Percentiles rank a stretch among this genome's conserved stretches.
These are phyloP conservation scores for Pteropus rufus DNA, from an alignment of 2,797 vertebrate species.

Conservation along the genomic window DNA sequence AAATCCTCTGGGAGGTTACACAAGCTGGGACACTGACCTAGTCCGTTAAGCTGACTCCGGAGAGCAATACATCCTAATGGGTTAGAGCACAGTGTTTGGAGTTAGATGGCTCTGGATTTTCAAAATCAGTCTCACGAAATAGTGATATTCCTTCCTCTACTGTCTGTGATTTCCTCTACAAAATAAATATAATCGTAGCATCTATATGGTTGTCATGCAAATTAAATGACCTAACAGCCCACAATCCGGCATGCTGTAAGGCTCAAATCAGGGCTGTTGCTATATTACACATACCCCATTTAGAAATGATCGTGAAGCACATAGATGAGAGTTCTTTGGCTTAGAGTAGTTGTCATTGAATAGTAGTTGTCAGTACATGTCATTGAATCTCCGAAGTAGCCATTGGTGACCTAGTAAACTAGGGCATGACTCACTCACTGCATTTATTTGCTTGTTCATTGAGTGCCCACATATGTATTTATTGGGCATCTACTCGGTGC, in stretches of 20 bases:
- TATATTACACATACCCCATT: conserved; percentile 16
- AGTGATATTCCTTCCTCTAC: background rate
- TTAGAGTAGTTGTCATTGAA: background rate
- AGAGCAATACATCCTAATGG: background rate
- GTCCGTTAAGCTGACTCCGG: background rate
- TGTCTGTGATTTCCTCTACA: conserved; percentile 31
- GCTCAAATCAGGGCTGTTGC: conserved; percentile 26
- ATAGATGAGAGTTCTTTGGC: conserved; percentile 59
- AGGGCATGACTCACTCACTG: background rate
- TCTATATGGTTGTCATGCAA: conserved; percentile 6
- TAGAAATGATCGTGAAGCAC: conserved; percentile 54
- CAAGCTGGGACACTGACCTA: background rate
- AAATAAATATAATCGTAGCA: conserved; percentile 29
- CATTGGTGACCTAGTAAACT: conserved; percentile 42
- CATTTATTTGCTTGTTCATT: background rate
- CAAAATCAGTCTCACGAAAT: conserved; percentile 14
- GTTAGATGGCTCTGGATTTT: background rate
- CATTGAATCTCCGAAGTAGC: conserved; percentile 48
- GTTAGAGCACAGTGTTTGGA: background rate
- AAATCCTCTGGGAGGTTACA: background rate
- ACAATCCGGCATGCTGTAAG: conserved; percentile 11
- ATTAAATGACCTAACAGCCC: conserved; percentile 42
- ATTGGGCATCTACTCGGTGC: background rate
- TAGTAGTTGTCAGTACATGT: background rate
- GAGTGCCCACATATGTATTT: background rate